phyloP scores from a whole-genome alignment of 2,113 vertebrate genomes.

The Piliocolobus tephrosceles region DNA sequence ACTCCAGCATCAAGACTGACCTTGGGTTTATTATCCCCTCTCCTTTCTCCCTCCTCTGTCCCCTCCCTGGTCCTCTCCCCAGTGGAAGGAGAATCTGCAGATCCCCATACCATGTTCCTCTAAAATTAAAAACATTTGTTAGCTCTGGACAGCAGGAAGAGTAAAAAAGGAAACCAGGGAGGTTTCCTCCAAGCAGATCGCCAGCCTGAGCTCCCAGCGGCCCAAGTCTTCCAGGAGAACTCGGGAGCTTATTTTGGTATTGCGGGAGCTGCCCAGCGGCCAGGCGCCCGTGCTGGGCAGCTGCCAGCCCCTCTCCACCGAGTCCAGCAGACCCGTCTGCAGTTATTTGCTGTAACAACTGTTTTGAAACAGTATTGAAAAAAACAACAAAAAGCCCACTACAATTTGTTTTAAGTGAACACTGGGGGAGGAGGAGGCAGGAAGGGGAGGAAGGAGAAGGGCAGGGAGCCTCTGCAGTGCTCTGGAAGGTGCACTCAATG shows the following conservation, averaged over 20 bases:
- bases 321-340: constrained; percentile 60
- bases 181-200: constrained; percentile 13
- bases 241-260: constrained; percentile 56
- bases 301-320: constrained; percentile 58
- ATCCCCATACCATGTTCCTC: constrained; percentile 34
- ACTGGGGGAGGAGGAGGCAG: neutral
- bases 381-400: neutral
- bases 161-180: neutral
- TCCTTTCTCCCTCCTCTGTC: neutral
- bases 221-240: neutral
- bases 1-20: constrained; percentile 16
- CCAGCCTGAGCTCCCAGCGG: neutral
- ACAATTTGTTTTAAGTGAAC: constrained; percentile 31
- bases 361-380: constrained; percentile 64
- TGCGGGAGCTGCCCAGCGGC: constrained; percentile 33
- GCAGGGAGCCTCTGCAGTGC: neutral
- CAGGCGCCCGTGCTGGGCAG: constrained; percentile 43
- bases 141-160: constrained; percentile 59
- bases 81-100: neutral
- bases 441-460: neutral
- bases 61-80: neutral
- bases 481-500: neutral
- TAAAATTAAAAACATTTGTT: constrained; percentile 77
- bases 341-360: constrained; percentile 72
- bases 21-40: neutral